A percentile compares a stretch with the other conserved stretches of the same genome.
Evolutionary conservation across 1,140 invertebrate species (phyloP).

Genomic region (Tachypleus tridentatus): DNA sequence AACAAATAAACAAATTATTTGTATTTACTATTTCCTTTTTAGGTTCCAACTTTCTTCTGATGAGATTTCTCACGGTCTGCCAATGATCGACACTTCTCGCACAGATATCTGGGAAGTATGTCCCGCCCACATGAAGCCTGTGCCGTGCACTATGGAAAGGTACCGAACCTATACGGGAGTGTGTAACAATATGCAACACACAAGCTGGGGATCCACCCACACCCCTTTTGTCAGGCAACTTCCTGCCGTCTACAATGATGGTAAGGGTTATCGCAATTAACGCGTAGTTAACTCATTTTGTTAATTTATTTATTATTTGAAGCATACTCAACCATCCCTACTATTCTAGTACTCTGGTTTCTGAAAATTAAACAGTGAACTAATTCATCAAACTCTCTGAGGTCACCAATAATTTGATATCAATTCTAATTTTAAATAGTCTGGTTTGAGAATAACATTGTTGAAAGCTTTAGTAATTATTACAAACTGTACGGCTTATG

Average conservation of each 20-base stretch:
- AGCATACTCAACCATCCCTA: no score
- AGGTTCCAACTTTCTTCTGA: constrained; percentile 76
- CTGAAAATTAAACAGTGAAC: no score
- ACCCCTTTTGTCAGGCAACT: constrained; percentile 50
- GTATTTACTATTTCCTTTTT: neutral
- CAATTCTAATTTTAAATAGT: no score
- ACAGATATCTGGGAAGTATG: constrained; percentile 71
- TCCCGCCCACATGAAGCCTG: constrained; percentile 69
- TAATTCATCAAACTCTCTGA: no score
- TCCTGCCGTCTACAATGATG: constrained; percentile 25
- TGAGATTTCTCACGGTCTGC: constrained; percentile 73
- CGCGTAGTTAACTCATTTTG: no score
- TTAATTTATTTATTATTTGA: no score
- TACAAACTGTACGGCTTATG: no score
- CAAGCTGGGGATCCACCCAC: constrained; percentile 73
- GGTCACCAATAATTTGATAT: no score
- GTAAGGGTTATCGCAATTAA: constrained; percentile 12
- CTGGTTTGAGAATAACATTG: no score
- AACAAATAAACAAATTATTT: no score
- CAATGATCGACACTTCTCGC: constrained; percentile 75
- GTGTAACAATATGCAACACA: constrained; percentile 82
- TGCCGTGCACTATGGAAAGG: constrained; percentile 52
- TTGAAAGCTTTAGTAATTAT: no score
- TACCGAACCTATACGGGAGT: constrained; percentile 77
- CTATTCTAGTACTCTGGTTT: no score